Evolutionary conservation across 2,797 vertebrate genomes (phyloP).

Genomic region (Eidolon dupreanum): DNA sequence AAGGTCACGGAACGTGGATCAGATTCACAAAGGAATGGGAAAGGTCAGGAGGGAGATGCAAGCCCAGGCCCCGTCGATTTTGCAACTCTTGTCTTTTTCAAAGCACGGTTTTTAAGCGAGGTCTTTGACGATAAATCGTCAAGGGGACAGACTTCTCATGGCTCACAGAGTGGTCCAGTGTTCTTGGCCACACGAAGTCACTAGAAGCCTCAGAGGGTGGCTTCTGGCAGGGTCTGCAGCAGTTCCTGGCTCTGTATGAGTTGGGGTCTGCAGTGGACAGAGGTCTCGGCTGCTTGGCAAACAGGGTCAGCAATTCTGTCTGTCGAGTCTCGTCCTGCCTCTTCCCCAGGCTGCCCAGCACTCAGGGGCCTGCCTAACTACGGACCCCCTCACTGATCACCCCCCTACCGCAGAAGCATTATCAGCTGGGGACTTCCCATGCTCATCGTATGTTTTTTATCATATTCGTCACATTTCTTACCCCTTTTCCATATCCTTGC

Average conservation of each 20-base stretch:
- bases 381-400: neutral
- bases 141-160: too few species aligned
- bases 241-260: neutral
- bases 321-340: neutral
- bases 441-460: neutral
- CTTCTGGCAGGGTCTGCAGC: neutral
- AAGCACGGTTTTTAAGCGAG: neutral
- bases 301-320: neutral
- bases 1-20: neutral
- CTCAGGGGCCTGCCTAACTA: neutral
- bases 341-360: neutral
- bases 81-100: neutral
- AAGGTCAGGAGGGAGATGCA: neutral
- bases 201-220: neutral
- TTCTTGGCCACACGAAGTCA: neutral
- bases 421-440: rapidly evolving
- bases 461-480: neutral
- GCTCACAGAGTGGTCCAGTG: rapidly evolving
- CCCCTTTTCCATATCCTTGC: neutral
- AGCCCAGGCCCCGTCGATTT: neutral
- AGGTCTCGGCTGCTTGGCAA: neutral
- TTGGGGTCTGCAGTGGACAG: neutral
- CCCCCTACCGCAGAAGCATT: neutral
- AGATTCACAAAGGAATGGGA: neutral
- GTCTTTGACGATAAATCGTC: neutral